Evolutionary conservation across 1,140 invertebrate genomes (phyloP).

Genomic region (Andricus grossulariae): DNA sequence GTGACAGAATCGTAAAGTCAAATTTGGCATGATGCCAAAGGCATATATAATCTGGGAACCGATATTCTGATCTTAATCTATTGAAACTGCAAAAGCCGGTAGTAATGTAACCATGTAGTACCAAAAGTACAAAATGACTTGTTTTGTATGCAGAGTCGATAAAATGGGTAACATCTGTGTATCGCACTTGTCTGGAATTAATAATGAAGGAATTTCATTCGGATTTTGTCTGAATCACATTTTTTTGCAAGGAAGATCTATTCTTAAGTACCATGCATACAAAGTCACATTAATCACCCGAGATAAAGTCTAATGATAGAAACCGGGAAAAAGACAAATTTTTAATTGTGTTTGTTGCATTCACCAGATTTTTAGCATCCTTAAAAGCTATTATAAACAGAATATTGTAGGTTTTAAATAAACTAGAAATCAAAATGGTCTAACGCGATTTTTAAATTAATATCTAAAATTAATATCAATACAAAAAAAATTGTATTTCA

Average conservation of each 20-base stretch:
- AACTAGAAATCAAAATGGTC: neutral
- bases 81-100: neutral
- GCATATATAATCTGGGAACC: neutral
- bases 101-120: neutral
- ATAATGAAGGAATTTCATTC: constrained; percentile 15
- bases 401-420: constrained; percentile 4
- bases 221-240: neutral
- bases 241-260: neutral
- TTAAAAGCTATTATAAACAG: too few relatives aligned
- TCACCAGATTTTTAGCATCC: too few relatives aligned
- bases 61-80: neutral
- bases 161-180: constrained; percentile 59
- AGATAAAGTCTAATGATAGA: neutral
- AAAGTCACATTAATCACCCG: neutral
- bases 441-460: too few relatives aligned
- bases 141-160: constrained; percentile 56
- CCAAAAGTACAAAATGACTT: constrained; percentile 39
- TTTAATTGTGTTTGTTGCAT: too few relatives aligned
- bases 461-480: too few relatives aligned
- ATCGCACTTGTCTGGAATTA: constrained; percentile 48
- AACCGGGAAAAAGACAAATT: too few relatives aligned
- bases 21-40: constrained; percentile 4
- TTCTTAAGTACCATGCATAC: neutral
- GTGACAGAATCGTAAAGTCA: neutral
- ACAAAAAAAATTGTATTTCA: too few relatives aligned